Evolutionary conservation across 2,888 invertebrate genomes (phyloP).

Genomic region (Empis livida): DNA sequence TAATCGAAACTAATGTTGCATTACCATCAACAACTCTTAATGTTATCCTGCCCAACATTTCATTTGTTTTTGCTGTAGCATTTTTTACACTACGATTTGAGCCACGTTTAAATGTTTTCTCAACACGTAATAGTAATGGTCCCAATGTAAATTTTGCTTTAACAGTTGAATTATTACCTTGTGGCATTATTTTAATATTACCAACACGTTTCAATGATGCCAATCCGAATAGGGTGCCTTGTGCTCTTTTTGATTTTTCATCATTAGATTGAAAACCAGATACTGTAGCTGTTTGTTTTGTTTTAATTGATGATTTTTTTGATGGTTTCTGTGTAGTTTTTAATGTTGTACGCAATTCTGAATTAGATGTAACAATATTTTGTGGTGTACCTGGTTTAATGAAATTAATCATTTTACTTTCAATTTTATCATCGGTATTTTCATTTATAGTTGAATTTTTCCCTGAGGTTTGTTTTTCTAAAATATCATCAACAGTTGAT

Average conservation of each 20-base stretch:
- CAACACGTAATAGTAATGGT: constrained; percentile 59
- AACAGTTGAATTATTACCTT: constrained; percentile 63
- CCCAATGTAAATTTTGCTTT: constrained; percentile 71
- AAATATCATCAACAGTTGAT: constrained; percentile 23
- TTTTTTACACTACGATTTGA: constrained; percentile 70
- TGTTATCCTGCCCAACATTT: constrained; percentile 70
- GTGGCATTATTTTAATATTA: constrained; percentile 59
- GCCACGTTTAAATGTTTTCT: constrained; percentile 52
- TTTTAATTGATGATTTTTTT: constrained; percentile 11
- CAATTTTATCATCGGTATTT: too few species aligned
- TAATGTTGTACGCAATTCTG: constrained; percentile 5
- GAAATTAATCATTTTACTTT: constrained; percentile 14
- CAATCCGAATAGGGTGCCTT: constrained; percentile 67
- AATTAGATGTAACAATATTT: constrained; percentile 2
- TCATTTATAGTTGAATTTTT: constrained; percentile 25
- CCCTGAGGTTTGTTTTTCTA: constrained; percentile 1
- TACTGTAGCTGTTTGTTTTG: constrained; percentile 20
- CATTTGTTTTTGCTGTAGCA: constrained; percentile 76
- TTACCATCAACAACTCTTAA: constrained; percentile 64
- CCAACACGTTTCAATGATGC: constrained; percentile 66
- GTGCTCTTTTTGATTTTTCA: constrained; percentile 41
- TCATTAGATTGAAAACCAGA: constrained; percentile 18
- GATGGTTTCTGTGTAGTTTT: neutral
- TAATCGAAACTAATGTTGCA: constrained; percentile 72
- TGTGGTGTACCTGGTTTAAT: constrained; percentile 2